Percentiles rank a stretch among this genome's conserved stretches.
These are phyloP conservation scores for Vidua chalybeata DNA, from an alignment of 2,113 vertebrate species.

Conservation along the genomic window DNA sequence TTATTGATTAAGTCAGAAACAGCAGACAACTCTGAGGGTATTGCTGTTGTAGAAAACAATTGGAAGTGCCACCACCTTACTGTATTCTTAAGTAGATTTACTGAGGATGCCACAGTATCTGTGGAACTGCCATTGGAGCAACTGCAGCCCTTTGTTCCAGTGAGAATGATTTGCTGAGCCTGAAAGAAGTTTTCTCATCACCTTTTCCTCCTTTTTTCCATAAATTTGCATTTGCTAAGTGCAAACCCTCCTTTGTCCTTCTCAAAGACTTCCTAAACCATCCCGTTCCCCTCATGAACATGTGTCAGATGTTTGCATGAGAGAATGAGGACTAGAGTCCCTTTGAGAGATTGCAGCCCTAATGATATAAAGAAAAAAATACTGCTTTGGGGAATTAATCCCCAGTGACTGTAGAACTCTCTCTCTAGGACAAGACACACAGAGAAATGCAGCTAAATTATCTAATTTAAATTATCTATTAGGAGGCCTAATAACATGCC, in stretches of 20 bases:
- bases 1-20: constrained; percentile 61
- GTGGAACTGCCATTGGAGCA: neutral
- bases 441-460: neutral
- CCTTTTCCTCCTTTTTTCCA: neutral
- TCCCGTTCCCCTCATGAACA: neutral
- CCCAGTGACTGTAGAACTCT: neutral
- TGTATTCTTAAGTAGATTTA: neutral
- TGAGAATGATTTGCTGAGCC: neutral
- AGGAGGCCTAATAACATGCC: neutral
- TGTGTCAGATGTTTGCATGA: neutral
- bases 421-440: neutral
- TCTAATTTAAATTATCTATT: no score
- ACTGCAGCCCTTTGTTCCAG: neutral
- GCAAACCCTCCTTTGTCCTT: neutral
- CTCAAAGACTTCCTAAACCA: neutral
- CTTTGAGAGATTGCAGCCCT: neutral
- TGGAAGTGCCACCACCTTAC: neutral
- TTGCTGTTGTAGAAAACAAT: neutral
- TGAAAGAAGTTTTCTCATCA: neutral
- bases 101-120: neutral
- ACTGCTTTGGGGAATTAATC: neutral
- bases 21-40: constrained; percentile 18
- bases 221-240: neutral
- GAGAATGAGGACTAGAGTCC: neutral
- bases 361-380: neutral